Conservation (phyloP, 2,888 invertebrate species). For the Uloborus plumipes region DNA sequence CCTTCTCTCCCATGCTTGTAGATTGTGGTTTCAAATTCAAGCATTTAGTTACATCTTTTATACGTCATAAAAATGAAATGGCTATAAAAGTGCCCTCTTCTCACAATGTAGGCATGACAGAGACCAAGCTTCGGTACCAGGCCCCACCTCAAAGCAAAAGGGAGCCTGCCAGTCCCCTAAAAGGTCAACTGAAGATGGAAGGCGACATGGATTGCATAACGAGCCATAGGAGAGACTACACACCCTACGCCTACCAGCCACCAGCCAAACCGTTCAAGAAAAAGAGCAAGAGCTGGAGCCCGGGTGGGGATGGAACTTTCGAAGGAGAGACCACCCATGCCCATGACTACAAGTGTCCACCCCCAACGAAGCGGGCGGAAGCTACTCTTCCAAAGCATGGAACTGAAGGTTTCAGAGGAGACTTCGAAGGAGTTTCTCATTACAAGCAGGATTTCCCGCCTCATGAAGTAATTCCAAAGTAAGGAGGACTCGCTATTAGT, state of each 20-base stretch:
- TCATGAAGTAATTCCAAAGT: slow-evolving; percentile 14
- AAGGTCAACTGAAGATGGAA: slow-evolving; percentile 8
- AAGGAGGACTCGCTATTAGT: neutral
- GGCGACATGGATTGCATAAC: slow-evolving; percentile 29
- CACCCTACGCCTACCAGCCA: slow-evolving; percentile 8
- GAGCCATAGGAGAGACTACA: slow-evolving; percentile 38
- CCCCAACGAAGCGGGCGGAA: neutral
- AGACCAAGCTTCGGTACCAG: slow-evolving; percentile 19
- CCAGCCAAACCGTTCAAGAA: slow-evolving; percentile 18
- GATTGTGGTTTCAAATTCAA: no score
- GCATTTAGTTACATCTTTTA: no score
- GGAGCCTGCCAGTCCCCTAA: neutral
- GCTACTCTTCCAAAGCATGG: neutral
- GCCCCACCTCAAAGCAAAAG: slow-evolving; percentile 18
- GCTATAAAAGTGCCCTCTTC: no score
- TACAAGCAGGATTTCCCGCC: slow-evolving; percentile 44
- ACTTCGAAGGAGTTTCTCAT: slow-evolving; percentile 38
- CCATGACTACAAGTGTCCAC: slow-evolving; percentile 32
- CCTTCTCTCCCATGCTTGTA: no score
- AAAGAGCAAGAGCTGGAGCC: slow-evolving; percentile 21
- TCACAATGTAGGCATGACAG: slow-evolving; percentile 19
- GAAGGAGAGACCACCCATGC: slow-evolving; percentile 37
- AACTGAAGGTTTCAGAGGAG: neutral
- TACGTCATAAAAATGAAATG: no score
- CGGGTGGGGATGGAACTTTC: slow-evolving; percentile 11